Evolutionary conservation across 37 sponge, comb jelly and placozoan genomes (phyloP), one percentile per base, ranked within the genome.

Genomic region (Halisarca cf. caerulea): DNA sequence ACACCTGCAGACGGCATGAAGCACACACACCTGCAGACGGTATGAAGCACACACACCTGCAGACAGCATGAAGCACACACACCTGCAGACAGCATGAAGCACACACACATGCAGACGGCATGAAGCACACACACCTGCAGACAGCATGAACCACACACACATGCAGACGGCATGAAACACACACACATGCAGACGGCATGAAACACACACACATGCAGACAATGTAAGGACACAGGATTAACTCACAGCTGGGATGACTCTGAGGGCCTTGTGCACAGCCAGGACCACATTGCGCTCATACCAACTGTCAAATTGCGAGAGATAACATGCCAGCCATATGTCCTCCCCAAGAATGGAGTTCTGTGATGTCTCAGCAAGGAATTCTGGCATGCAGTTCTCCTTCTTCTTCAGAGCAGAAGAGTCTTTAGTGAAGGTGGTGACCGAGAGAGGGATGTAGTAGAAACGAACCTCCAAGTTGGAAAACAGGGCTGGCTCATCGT

Each of bases 281-380:
- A 90, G 44, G 70, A 92, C 79, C 17, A 95, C 85, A 40, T 95
- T 95, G 40, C 92, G 82, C 85, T 95, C 93, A 45, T 95, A 95
- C 96, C 96, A 95, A 60, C 96, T 91, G 92, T 95, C 96, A 80
- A 90, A 59, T 55, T 95, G 86, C 0, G 91, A 62, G 41, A 95
- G 72, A 77, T 86, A 95, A 20, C 93, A 81, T 8, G 90, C 93
- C 24, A 95, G 68, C 84, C 90, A 87, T 4, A 95, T 84, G 59
- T 92, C 93, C 39, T 78, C 86, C 5, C 90, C 90, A n/a, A 58
- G 6, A 78, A 38, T 90, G 85, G 30, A 82, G 79, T 71, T 93
- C 94, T 37, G 30, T 6, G 57, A 58, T 21, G 9, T 47, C 54
- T 51, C 42, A 25, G 28, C 36, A 30, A 23, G 15, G 60, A 36